Conservation (phyloP, 2,113 vertebrate species). For the Caloenas nicobarica region DNA sequence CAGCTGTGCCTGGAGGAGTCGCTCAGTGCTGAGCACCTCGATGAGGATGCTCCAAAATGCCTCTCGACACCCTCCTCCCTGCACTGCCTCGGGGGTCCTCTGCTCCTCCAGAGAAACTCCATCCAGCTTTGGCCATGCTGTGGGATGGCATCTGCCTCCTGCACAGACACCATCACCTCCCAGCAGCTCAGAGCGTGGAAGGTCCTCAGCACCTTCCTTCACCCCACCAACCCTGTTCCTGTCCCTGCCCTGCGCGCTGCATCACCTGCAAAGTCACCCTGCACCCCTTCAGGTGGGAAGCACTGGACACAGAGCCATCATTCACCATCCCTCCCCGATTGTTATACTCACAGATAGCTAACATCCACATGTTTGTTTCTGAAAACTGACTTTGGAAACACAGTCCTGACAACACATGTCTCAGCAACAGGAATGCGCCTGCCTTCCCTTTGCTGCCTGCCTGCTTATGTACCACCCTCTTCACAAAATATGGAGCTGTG, state of each 20-base stretch:
- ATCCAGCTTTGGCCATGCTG: background rate
- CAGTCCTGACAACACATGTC: background rate
- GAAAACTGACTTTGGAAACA: background rate
- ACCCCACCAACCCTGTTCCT: background rate
- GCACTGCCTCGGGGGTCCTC: too few relatives aligned
- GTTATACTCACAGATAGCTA: background rate
- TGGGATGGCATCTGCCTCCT: rapidly evolving
- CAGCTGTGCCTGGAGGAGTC: background rate
- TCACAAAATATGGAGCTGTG: background rate
- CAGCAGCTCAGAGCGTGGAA: background rate
- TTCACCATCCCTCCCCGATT: rapidly evolving
- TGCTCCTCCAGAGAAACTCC: background rate
- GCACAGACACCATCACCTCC: rapidly evolving
- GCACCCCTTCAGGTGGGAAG: background rate
- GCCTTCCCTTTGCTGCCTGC: background rate
- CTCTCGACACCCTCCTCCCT: background rate
- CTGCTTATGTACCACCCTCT: background rate
- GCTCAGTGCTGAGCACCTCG: rapidly evolving
- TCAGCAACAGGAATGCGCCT: background rate
- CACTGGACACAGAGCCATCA: background rate
- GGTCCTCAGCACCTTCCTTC: rapidly evolving
- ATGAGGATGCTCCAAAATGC: background rate
- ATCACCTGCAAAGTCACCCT: background rate
- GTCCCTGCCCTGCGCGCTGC: background rate
- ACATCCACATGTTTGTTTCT: background rate